Evolutionary conservation across 92 coral and sea anemone genomes (phyloP).

Genomic region (Metridium senile): DNA sequence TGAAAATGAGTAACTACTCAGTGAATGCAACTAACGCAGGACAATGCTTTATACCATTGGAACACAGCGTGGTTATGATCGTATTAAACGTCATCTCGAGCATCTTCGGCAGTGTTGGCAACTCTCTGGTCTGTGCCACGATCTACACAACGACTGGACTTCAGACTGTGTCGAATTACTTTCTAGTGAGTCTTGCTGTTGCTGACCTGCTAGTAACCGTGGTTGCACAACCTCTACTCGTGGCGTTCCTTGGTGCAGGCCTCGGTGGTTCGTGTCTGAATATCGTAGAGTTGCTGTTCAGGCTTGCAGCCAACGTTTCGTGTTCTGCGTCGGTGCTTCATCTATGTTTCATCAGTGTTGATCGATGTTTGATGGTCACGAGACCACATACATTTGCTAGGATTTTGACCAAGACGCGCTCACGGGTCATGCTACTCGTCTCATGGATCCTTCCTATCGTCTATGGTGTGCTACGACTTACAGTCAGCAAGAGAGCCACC

Average conservation of each 20-base stretch:
- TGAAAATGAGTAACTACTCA: conserved; percentile 2
- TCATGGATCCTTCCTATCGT: conserved; percentile 61
- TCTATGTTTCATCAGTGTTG: conserved; percentile 73
- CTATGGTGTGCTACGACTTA: conserved; percentile 60
- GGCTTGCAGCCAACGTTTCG: conserved; percentile 66
- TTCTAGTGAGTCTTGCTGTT: conserved; percentile 61
- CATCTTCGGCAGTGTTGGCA: conserved; percentile 72
- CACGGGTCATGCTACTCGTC: conserved; percentile 34
- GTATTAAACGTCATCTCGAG: conserved; percentile 53
- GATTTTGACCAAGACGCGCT: conserved; percentile 51
- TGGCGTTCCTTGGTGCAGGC: conserved; percentile 53
- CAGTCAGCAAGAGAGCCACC: conserved; percentile 54
- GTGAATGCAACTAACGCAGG: neutral
- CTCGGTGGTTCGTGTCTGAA: conserved; percentile 37
- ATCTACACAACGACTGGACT: conserved; percentile 54
- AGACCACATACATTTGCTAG: conserved; percentile 53
- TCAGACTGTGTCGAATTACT: conserved; percentile 65
- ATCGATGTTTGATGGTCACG: conserved; percentile 64
- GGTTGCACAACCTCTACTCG: conserved; percentile 70
- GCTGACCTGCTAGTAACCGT: conserved; percentile 72
- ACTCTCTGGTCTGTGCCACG: conserved; percentile 67
- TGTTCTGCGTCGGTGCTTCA: conserved; percentile 74
- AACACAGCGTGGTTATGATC: conserved; percentile 48
- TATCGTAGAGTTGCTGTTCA: conserved; percentile 60
- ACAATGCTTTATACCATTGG: conserved; percentile 18